Percentiles rank a stretch among this genome's conserved stretches.
These are phyloP conservation scores for Linnaemya tessellans DNA, from an alignment of 2,888 invertebrate genomes.

Conservation along the genomic window DNA sequence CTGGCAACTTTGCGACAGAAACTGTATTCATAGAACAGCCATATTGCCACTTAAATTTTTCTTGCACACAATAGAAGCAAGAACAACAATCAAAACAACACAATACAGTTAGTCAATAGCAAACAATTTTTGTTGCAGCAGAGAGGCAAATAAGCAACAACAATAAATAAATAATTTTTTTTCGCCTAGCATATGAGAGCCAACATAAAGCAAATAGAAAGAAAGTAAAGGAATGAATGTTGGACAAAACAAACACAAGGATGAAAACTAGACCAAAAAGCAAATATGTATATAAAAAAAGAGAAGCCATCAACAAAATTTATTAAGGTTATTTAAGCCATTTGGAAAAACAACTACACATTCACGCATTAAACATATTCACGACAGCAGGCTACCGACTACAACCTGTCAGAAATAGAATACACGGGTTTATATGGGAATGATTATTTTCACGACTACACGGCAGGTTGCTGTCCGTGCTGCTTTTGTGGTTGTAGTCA, in stretches of 20 bases:
- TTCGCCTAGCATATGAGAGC: not conserved
- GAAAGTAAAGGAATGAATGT: not conserved
- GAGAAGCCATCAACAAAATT: not conserved
- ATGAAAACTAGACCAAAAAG: not conserved
- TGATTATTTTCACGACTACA: too few species aligned
- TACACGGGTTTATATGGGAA: too few species aligned
- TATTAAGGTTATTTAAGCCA: not conserved
- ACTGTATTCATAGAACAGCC: slow-evolving; percentile 52
- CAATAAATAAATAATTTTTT: not conserved
- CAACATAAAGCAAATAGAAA: not conserved
- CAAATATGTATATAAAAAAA: not conserved
- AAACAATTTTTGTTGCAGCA: slow-evolving; percentile 29
- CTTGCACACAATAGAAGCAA: slow-evolving; percentile 20
- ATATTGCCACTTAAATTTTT: slow-evolving; percentile 47
- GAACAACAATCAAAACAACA: slow-evolving; percentile 39
- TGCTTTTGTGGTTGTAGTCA: too few species aligned
- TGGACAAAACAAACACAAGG: slow-evolving; percentile 1
- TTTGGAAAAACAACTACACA: not conserved
- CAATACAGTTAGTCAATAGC: slow-evolving; percentile 36
- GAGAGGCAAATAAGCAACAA: slow-evolving; percentile 26
- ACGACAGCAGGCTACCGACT: too few species aligned
- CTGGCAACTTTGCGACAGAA: not conserved
- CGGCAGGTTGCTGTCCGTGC: too few species aligned
- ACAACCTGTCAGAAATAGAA: too few species aligned
- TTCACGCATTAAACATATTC: too few species aligned